A percentile compares a stretch with the other conserved stretches of the same genome.
These are phyloP conservation scores for Ceyx cyanopectus DNA, from an alignment of 2,113 vertebrate genomes.

Conservation along the genomic window DNA sequence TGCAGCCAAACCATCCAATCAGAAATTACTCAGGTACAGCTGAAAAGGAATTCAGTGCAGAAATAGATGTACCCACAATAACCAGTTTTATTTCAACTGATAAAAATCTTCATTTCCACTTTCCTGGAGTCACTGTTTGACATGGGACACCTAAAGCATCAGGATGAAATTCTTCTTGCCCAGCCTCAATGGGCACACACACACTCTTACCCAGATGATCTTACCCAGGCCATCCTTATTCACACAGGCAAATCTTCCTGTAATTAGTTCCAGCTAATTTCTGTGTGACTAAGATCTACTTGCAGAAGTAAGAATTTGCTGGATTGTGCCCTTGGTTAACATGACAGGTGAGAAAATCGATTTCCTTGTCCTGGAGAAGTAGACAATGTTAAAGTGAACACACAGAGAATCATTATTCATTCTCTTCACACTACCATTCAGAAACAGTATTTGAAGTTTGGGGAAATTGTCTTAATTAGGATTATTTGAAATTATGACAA, in stretches of 20 bases:
- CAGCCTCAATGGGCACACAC: not conserved
- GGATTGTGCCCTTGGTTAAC: constrained; percentile 36
- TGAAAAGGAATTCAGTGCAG: not conserved
- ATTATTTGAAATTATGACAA: constrained; percentile 53
- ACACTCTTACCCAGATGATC: not conserved
- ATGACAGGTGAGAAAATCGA: constrained; percentile 57
- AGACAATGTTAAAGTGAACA: constrained; percentile 38
- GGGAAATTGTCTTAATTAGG: constrained; percentile 57
- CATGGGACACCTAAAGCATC: not conserved
- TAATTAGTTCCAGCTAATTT: constrained; percentile 13
- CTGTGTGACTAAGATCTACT: not conserved
- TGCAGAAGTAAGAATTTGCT: not conserved
- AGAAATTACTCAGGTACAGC: not conserved
- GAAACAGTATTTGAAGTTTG: constrained; percentile 63
- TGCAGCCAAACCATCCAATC: not conserved
- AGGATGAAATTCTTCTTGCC: not conserved
- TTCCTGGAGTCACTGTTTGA: not conserved
- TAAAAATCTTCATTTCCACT: not conserved
- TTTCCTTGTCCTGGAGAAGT: constrained; percentile 19
- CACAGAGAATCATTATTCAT: constrained; percentile 29
- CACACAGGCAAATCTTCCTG: not conserved
- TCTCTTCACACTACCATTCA: constrained; percentile 43
- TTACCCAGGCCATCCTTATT: not conserved
- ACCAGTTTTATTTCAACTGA: not conserved
- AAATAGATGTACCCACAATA: not conserved